phyloP scores from a whole-genome alignment of 2,113 vertebrate genomes.

The Platichthys flesus region DNA sequence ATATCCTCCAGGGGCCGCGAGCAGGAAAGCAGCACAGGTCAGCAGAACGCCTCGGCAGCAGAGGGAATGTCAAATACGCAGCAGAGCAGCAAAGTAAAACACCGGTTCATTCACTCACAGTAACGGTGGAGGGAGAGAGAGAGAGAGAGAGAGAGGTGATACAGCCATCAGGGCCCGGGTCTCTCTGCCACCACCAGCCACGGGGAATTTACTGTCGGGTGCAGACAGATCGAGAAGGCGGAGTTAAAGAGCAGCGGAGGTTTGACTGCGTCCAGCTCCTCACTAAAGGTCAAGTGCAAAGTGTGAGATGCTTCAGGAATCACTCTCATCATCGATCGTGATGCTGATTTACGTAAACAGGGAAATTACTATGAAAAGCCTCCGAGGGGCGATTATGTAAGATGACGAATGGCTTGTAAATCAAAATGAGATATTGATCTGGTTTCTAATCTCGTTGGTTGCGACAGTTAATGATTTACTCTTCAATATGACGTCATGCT shows the following conservation, averaged over 20 bases:
- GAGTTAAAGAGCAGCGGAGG: too few species aligned
- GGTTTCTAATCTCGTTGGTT: too few species aligned
- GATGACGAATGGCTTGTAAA: background rate
- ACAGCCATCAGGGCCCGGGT: background rate
- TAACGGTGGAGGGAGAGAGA: background rate
- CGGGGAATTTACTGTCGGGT: too few species aligned
- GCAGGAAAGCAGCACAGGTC: conserved; percentile 53
- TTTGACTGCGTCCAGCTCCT: background rate
- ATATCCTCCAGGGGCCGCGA: conserved; percentile 22
- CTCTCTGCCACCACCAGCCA: background rate
- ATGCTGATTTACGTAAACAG: background rate
- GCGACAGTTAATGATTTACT: too few species aligned
- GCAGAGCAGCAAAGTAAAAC: conserved; percentile 15
- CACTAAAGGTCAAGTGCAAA: background rate
- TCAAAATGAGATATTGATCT: background rate
- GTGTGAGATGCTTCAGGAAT: too few species aligned
- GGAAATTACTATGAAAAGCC: background rate
- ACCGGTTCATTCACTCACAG: background rate
- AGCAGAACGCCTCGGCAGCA: conserved; percentile 49
- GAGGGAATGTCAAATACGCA: conserved; percentile 12
- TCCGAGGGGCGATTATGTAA: background rate
- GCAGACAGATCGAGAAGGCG: too few species aligned
- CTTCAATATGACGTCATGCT: background rate
- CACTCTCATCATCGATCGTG: too few species aligned
- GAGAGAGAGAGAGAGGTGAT: conserved; percentile 2